phyloP scores from a whole-genome alignment of 1,140 invertebrate genomes.

The Drosophila parabipectinata region DNA sequence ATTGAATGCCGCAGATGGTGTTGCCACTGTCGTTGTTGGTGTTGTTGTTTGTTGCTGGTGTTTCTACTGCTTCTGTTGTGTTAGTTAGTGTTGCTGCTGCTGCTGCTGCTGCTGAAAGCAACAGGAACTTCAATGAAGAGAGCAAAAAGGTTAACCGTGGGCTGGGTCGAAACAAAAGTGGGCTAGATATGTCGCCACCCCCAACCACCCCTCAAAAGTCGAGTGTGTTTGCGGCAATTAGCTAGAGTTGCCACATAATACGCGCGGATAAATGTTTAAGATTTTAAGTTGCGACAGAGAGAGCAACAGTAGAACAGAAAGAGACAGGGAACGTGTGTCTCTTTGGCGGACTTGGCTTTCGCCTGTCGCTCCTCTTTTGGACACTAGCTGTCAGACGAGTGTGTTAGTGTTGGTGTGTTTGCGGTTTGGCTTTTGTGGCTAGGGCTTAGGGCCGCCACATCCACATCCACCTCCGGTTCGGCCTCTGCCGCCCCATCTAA shows the following conservation, averaged over 20 bases:
- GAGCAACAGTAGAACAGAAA: neutral
- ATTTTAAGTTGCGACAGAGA: constrained; percentile 70
- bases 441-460: constrained; percentile 45
- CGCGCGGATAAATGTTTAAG: constrained; percentile 83
- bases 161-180: constrained; percentile 3
- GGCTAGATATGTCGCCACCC: neutral
- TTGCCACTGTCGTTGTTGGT: constrained; percentile 37
- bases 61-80: constrained; percentile 4
- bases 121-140: constrained; percentile 25
- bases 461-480: neutral
- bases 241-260: constrained; percentile 83
- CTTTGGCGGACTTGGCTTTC: constrained; percentile 50
- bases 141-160: constrained; percentile 18
- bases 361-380: constrained; percentile 29
- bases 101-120: constrained; percentile 19
- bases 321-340: constrained; percentile 16
- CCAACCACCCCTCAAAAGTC: constrained; percentile 25
- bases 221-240: constrained; percentile 66
- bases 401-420: constrained; percentile 37
- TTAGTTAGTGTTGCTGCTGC: constrained; percentile 16
- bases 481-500: constrained; percentile 36
- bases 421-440: constrained; percentile 71
- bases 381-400: constrained; percentile 63
- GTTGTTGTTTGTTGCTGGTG: constrained; percentile 8
- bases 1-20: constrained; percentile 83